Evolutionary conservation across 2,888 invertebrate species (phyloP).

Genomic region (Seira musarum): DNA sequence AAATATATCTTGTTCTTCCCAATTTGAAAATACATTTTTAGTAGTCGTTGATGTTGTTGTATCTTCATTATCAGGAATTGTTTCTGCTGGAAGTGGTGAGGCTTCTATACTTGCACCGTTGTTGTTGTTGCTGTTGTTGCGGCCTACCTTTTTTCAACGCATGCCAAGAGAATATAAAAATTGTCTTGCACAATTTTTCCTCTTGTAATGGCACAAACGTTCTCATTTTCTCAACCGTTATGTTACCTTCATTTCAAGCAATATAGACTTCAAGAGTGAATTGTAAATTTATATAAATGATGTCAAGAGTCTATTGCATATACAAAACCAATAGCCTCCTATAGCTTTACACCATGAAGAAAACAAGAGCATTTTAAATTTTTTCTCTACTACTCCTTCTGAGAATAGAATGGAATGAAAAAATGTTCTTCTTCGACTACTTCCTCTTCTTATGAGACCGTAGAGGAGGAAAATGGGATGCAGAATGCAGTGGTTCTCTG

Average conservation of each 20-base stretch:
- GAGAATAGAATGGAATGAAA: conserved; percentile 15
- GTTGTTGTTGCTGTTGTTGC: conserved; percentile 18
- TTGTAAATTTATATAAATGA: conserved; percentile 15
- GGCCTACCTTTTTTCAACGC: conserved; percentile 24
- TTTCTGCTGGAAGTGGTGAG: not conserved
- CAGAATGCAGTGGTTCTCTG: not conserved
- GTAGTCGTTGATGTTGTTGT: conserved; percentile 10
- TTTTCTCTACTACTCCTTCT: not conserved
- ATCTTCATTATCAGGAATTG: conserved; percentile 12
- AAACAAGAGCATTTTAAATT: conserved; percentile 12
- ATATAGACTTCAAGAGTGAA: conserved; percentile 7
- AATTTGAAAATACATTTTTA: conserved; percentile 16
- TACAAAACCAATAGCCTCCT: not conserved
- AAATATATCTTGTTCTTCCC: conserved; percentile 19
- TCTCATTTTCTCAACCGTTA: conserved; percentile 43
- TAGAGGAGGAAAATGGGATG: conserved; percentile 24
- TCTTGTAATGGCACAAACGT: conserved; percentile 40
- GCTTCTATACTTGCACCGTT: too few species aligned
- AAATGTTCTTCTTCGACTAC: conserved; percentile 15
- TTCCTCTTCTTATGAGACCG: conserved; percentile 14
- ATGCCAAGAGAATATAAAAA: conserved; percentile 46
- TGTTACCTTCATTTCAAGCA: conserved; percentile 9
- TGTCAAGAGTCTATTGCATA: conserved; percentile 6
- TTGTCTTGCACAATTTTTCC: conserved; percentile 16
- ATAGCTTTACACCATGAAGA: not conserved